Evolutionary conservation across 2,797 vertebrate genomes (phyloP).

Genomic region (Halcyon badia): DNA sequence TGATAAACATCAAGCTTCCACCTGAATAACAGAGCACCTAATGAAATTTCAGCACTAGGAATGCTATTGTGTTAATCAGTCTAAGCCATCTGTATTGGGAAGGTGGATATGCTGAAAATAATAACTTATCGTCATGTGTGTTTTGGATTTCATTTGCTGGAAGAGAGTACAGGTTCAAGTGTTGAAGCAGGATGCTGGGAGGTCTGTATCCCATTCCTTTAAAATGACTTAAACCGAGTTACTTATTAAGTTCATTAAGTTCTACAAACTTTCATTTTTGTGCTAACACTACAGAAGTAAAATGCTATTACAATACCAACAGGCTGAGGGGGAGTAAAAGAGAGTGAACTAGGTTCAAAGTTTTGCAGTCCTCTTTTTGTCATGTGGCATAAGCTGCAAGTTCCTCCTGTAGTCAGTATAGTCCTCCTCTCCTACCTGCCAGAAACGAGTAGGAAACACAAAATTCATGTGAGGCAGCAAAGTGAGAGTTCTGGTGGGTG

Average conservation of each 20-base stretch:
- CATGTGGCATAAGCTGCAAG: background rate
- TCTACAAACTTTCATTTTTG: background rate
- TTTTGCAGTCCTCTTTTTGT: background rate
- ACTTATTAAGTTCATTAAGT: background rate
- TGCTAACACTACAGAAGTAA: background rate
- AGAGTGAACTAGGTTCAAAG: background rate
- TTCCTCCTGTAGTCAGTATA: background rate
- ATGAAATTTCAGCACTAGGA: background rate
- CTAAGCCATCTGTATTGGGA: background rate
- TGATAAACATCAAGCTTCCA: background rate
- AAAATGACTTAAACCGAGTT: background rate
- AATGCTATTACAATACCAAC: background rate
- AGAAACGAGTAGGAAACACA: background rate
- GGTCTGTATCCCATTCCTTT: background rate
- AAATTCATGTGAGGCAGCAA: background rate
- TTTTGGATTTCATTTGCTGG: background rate
- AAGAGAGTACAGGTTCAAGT: background rate
- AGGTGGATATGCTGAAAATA: background rate
- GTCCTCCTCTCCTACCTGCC: background rate
- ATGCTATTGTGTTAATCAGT: background rate
- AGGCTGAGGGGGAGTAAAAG: background rate
- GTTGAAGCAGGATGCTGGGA: background rate
- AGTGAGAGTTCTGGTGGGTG: background rate
- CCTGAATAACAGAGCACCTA: background rate
- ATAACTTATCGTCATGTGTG: background rate